These are phyloP conservation scores for Volucella inanis DNA, from an alignment of 2,888 invertebrate species.

Conservation along the genomic window DNA sequence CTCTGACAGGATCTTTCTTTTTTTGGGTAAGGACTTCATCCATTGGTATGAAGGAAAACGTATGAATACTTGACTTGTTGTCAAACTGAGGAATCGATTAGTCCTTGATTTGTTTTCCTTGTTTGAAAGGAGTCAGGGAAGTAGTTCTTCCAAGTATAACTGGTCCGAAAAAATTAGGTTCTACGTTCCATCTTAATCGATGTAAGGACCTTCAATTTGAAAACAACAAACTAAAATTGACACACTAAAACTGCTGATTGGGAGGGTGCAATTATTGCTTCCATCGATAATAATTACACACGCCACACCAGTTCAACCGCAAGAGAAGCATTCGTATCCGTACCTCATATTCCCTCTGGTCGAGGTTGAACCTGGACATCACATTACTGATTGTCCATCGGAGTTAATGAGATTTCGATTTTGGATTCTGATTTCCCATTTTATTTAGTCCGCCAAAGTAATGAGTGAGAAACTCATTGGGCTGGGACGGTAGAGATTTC, in stretches of 20 bases:
- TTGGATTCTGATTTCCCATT: constrained; percentile 11
- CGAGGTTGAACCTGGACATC: neutral
- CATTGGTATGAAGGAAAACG: neutral
- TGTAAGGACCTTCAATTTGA: constrained; percentile 5
- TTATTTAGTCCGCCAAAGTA: neutral
- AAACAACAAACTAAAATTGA: neutral
- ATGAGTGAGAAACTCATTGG: neutral
- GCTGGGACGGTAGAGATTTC: neutral
- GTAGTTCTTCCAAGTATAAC: neutral
- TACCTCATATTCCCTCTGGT: neutral
- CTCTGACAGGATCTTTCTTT: neutral
- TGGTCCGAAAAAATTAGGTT: constrained; percentile 34
- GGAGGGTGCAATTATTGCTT: constrained; percentile 8
- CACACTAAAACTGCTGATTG: neutral
- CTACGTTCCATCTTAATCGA: constrained; percentile 28
- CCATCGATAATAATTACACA: constrained; percentile 24
- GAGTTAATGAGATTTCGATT: constrained; percentile 50
- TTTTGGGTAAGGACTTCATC: neutral
- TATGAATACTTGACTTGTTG: constrained; percentile 11
- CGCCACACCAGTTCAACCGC: constrained; percentile 6
- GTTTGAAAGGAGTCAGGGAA: neutral
- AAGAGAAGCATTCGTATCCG: neutral
- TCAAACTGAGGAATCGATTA: constrained; percentile 30
- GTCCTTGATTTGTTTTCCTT: constrained; percentile 1
- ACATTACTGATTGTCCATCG: constrained; percentile 25